These are phyloP conservation scores for Orthosia incerta DNA, from an alignment of 2,888 invertebrate genomes.

Conservation along the genomic window DNA sequence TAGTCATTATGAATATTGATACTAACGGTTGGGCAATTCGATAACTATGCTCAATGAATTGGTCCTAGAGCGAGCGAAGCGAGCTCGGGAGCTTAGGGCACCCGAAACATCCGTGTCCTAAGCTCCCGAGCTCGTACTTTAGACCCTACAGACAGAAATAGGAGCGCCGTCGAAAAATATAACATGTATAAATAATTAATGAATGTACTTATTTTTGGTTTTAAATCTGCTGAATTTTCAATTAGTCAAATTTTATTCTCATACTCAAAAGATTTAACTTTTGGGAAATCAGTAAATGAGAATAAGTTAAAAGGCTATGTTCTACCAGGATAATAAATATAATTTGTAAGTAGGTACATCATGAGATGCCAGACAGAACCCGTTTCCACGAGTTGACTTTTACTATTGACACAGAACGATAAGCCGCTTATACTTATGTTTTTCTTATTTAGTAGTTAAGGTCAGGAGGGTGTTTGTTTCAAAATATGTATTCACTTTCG, in stretches of 20 bases:
- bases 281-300: constrained; percentile 1
- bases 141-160: too few species aligned
- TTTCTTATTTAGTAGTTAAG: constrained; percentile 20
- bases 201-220: too few species aligned
- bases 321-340: constrained; percentile 28
- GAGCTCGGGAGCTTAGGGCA: too few species aligned
- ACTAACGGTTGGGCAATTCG: too few species aligned
- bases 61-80: too few species aligned
- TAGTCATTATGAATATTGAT: too few species aligned
- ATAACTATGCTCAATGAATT: too few species aligned
- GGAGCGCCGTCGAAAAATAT: too few species aligned
- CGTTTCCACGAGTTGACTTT: constrained; percentile 44
- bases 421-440: constrained; percentile 36
- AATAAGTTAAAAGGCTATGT: neutral
- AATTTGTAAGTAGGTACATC: constrained; percentile 25
- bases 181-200: too few species aligned
- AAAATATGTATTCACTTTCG: constrained; percentile 23
- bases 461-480: constrained; percentile 15
- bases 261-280: neutral
- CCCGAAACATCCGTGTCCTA: too few species aligned
- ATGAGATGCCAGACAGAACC: constrained; percentile 27
- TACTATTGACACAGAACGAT: constrained; percentile 39
- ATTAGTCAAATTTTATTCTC: neutral
- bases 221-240: neutral
- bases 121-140: too few species aligned